Percentiles rank a stretch among this genome's conserved stretches.
These are phyloP conservation scores for Pseudochaenichthys georgianus DNA, from an alignment of 2,797 vertebrate species.

Conservation along the genomic window DNA sequence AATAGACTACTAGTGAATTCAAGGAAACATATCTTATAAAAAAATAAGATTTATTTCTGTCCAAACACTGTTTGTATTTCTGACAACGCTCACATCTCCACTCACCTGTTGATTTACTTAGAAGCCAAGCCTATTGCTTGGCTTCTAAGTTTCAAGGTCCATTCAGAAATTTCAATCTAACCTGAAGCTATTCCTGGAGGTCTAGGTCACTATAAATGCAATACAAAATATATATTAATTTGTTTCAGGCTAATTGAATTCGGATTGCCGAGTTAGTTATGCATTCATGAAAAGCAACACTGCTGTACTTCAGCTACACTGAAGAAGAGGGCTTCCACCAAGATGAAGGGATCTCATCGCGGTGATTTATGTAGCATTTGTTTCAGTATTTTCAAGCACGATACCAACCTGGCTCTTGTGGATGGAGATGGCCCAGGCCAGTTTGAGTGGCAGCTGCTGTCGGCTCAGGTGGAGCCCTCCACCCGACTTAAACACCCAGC, in stretches of 20 bases:
- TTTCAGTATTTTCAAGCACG: background rate
- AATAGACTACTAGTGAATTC: too few relatives aligned
- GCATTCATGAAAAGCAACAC: background rate
- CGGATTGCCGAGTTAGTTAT: constrained; percentile 13
- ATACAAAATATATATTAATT: background rate
- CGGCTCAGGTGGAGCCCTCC: constrained; percentile 90
- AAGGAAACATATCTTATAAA: too few relatives aligned
- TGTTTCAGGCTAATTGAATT: background rate
- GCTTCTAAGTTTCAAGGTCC: background rate
- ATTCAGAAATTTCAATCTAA: background rate
- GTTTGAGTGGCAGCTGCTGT: constrained; percentile 94
- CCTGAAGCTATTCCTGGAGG: background rate
- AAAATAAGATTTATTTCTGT: background rate
- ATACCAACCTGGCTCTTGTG: constrained; percentile 95
- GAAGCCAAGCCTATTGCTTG: background rate
- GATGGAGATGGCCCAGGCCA: constrained; percentile 99
- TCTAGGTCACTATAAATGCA: background rate
- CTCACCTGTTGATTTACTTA: background rate
- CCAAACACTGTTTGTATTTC: background rate
- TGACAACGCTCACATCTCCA: background rate
- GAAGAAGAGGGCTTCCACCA: background rate
- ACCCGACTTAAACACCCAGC: constrained; percentile 90
- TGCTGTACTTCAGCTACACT: background rate
- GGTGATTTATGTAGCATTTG: too few relatives aligned
- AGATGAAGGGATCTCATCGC: background rate